Evolutionary conservation across 2,888 invertebrate genomes (phyloP).

Genomic region (Aplocera efformata): DNA sequence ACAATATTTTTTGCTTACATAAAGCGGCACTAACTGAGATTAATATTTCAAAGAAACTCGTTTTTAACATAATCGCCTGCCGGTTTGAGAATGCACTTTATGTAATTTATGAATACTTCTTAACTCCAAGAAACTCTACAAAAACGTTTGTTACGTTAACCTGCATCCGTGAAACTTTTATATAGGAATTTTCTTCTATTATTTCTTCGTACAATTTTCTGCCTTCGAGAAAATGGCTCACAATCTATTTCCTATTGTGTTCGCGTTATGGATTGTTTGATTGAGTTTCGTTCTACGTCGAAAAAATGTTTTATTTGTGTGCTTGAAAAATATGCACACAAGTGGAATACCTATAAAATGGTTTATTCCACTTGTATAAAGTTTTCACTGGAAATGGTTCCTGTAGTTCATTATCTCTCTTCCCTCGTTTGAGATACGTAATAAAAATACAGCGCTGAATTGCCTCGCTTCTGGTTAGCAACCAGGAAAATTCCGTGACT

Average conservation of each 20-base stretch:
- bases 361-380: too few relatives aligned
- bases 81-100: neutral
- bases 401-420: neutral
- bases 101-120: conserved; percentile 8
- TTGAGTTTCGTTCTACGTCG: conserved; percentile 8
- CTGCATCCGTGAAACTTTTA: conserved; percentile 15
- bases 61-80: conserved; percentile 8
- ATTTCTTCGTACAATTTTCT: conserved; percentile 11
- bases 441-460: neutral
- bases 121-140: neutral
- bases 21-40: neutral
- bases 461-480: neutral
- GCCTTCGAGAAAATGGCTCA: conserved; percentile 13
- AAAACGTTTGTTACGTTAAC: conserved; percentile 14
- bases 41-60: conserved; percentile 1
- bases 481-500: conserved; percentile 1
- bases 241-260: conserved; percentile 15
- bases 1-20: too few relatives aligned
- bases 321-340: too few relatives aligned
- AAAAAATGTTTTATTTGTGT: neutral
- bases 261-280: conserved; percentile 13
- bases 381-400: neutral
- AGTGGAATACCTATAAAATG: too few relatives aligned
- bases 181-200: conserved; percentile 12
- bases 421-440: neutral